phyloP scores from a whole-genome alignment of 2,888 invertebrate species.

The Drosophila quinaria region DNA sequence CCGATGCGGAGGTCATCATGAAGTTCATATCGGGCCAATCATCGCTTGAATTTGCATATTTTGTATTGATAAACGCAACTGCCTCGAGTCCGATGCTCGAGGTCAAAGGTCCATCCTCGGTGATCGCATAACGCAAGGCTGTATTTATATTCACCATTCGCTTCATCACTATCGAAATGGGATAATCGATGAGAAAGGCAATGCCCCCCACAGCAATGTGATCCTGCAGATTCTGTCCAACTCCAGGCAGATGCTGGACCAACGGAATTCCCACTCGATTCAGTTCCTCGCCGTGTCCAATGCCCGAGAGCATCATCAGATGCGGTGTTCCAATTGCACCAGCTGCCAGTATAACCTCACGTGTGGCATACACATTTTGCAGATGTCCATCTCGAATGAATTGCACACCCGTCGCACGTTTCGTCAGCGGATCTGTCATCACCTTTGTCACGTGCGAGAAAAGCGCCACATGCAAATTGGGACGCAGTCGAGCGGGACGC shows the following conservation, averaged over 20 bases:
- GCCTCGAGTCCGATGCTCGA: slow-evolving; percentile 95
- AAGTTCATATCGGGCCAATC: slow-evolving; percentile 97
- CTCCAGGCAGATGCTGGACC: slow-evolving; percentile 92
- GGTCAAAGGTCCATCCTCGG: slow-evolving; percentile 95
- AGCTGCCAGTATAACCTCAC: slow-evolving; percentile 87
- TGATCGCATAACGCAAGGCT: slow-evolving; percentile 92
- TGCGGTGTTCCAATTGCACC: slow-evolving; percentile 97
- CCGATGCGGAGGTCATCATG: slow-evolving; percentile 94
- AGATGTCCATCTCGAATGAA: slow-evolving; percentile 89
- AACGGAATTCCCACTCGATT: slow-evolving; percentile 90
- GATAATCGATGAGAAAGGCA: slow-evolving; percentile 92
- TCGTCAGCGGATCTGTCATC: slow-evolving; percentile 90
- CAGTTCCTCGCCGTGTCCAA: slow-evolving; percentile 92
- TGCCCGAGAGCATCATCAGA: slow-evolving; percentile 94
- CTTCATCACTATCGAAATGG: slow-evolving; percentile 92
- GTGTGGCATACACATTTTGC: slow-evolving; percentile 84
- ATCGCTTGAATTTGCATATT: slow-evolving; percentile 93
- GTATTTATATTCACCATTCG: slow-evolving; percentile 93
- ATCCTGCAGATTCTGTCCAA: slow-evolving; percentile 95
- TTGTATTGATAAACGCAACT: slow-evolving; percentile 94
- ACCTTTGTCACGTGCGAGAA: slow-evolving; percentile 93
- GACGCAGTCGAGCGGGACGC: slow-evolving; percentile 91
- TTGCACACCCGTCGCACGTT: slow-evolving; percentile 92
- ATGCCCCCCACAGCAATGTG: slow-evolving; percentile 95
- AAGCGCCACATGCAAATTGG: slow-evolving; percentile 93